Evolutionary conservation across 2,888 invertebrate species (phyloP).

Genomic region (Disparrhopalites patrizii): DNA sequence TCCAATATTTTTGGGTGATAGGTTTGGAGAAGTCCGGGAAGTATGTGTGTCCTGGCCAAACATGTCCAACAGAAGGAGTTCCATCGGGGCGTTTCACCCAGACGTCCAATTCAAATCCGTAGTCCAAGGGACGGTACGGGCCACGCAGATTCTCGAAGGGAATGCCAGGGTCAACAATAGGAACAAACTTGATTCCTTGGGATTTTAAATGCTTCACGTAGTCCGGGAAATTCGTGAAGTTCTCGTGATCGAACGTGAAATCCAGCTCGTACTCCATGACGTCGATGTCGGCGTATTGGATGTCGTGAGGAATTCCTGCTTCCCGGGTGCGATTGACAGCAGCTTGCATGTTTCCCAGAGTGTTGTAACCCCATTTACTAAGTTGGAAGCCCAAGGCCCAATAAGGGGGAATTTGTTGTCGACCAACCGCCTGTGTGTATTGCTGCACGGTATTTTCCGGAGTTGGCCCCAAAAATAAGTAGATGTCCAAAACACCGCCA

Average conservation of each 20-base stretch:
- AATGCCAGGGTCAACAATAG: conserved; percentile 45
- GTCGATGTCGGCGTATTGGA: conserved; percentile 56
- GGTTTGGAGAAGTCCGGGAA: conserved; percentile 80
- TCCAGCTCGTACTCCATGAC: conserved; percentile 64
- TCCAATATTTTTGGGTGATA: conserved; percentile 66
- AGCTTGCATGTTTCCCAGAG: conserved; percentile 61
- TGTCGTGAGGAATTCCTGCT: conserved; percentile 65
- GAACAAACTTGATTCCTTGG: conserved; percentile 50
- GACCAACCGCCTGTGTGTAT: conserved; percentile 65
- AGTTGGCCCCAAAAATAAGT: conserved; percentile 70
- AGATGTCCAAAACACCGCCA: conserved; percentile 76
- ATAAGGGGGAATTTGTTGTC: conserved; percentile 77
- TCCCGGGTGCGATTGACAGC: conserved; percentile 66
- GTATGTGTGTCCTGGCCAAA: conserved; percentile 51
- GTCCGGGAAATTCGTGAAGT: conserved; percentile 61
- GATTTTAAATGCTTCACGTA: conserved; percentile 67
- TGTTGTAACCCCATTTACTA: conserved; percentile 66
- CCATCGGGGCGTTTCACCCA: conserved; percentile 46
- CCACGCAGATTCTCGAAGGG: conserved; percentile 34
- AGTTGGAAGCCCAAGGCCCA: conserved; percentile 86
- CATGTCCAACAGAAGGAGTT: conserved; percentile 35
- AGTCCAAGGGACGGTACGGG: conserved; percentile 39
- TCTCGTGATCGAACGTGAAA: conserved; percentile 66
- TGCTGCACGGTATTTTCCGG: conserved; percentile 65
- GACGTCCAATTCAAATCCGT: conserved; percentile 45